Conservation (phyloP, 2,888 invertebrate species). For the Carabus problematicus region DNA sequence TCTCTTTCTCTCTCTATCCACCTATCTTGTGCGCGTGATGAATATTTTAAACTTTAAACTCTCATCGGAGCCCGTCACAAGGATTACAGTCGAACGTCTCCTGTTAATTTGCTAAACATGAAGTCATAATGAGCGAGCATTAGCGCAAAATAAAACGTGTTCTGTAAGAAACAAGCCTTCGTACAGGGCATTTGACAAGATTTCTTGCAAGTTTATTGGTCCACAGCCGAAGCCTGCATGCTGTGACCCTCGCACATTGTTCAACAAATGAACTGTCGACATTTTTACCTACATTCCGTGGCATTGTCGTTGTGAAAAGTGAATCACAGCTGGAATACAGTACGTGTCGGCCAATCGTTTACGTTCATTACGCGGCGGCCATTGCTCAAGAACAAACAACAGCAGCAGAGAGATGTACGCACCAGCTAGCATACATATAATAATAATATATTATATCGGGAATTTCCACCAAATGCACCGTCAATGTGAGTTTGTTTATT, state of each 20-base stretch:
- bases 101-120: slow-evolving; percentile 35
- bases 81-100: not conserved
- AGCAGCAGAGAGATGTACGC: not conserved
- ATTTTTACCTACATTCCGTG: slow-evolving; percentile 13
- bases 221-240: not conserved
- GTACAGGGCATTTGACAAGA: too few relatives aligned
- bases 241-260: slow-evolving; percentile 19
- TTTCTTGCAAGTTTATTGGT: too few relatives aligned
- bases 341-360: slow-evolving; percentile 36
- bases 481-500: too few relatives aligned
- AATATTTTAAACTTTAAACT: too few relatives aligned
- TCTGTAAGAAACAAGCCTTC: too few relatives aligned
- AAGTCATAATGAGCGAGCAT: slow-evolving; percentile 27
- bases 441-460: too few relatives aligned
- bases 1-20: too few relatives aligned
- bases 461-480: not conserved
- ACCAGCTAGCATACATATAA: not conserved
- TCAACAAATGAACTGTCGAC: slow-evolving; percentile 22
- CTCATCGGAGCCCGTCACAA: too few relatives aligned
- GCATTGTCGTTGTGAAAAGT: slow-evolving; percentile 8
- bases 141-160: too few relatives aligned
- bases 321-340: slow-evolving; percentile 24
- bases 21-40: too few relatives aligned
- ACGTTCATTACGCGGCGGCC: slow-evolving; percentile 26
- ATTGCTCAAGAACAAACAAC: slow-evolving; percentile 13